Conservation (phyloP, 1,140 invertebrate species). For the Arion vulgaris region DNA sequence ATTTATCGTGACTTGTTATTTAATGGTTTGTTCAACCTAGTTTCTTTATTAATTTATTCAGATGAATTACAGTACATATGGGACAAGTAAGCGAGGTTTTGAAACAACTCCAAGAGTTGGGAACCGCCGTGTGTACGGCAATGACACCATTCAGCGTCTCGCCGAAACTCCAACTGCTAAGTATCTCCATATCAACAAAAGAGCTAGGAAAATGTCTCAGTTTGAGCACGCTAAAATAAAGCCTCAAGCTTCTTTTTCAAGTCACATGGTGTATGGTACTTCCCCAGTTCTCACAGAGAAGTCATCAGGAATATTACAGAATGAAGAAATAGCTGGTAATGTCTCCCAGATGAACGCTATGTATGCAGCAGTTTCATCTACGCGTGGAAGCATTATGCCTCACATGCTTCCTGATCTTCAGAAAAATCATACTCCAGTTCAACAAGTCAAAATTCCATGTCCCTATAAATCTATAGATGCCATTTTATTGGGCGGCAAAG, state of each 20-base stretch:
- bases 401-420: not conserved
- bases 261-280: not conserved
- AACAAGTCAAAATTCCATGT: conserved; percentile 4
- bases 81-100: not conserved
- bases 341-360: no score
- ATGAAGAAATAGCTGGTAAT: no score
- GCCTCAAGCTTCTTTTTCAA: not conserved
- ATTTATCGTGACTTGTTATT: no score
- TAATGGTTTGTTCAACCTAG: no score
- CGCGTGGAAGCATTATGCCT: no score
- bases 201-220: not conserved
- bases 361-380: no score
- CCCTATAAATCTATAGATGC: not conserved
- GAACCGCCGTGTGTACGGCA: conserved; percentile 15
- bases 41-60: no score
- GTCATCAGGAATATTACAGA: no score
- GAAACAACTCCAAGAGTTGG: conserved; percentile 7
- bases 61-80: not conserved
- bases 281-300: no score
- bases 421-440: not conserved
- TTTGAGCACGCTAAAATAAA: not conserved
- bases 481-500: not conserved
- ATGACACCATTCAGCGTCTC: conserved; percentile 28
- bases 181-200: not conserved
- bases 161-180: conserved; percentile 31